phyloP scores from a whole-genome alignment of 2,113 vertebrate genomes.

The Hyla sarda region DNA sequence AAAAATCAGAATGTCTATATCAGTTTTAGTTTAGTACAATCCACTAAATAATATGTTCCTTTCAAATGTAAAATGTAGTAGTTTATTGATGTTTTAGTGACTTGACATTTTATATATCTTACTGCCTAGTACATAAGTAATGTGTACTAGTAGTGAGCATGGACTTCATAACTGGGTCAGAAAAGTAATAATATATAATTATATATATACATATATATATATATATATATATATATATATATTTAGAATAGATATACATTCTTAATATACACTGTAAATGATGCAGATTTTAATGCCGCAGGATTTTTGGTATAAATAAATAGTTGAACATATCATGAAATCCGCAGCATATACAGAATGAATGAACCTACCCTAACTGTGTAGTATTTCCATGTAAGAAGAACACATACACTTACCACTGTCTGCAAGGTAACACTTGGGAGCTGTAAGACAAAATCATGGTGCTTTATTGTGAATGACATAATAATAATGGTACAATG shows the following conservation, averaged over 20 bases:
- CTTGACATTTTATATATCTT: not conserved
- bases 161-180: too few relatives aligned
- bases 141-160: not conserved
- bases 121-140: not conserved
- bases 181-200: too few relatives aligned
- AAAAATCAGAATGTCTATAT: slow-evolving; percentile 38
- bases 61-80: not conserved
- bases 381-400: not conserved
- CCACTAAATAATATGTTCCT: not conserved
- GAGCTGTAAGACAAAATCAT: slow-evolving; percentile 78
- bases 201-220: too few relatives aligned
- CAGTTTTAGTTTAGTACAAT: not conserved
- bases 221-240: too few relatives aligned
- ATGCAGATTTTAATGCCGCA: too few relatives aligned
- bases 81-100: not conserved
- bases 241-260: too few relatives aligned
- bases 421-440: slow-evolving; percentile 85
- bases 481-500: too few relatives aligned
- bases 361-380: not conserved
- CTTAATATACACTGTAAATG: too few relatives aligned
- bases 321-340: too few relatives aligned
- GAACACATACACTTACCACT: slow-evolving; percentile 80
- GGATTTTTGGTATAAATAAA: too few relatives aligned
- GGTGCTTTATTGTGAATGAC: slow-evolving; percentile 45
- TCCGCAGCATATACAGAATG: too few relatives aligned